Conservation (phyloP, 2,888 invertebrate genomes). For the Alitta virens region DNA sequence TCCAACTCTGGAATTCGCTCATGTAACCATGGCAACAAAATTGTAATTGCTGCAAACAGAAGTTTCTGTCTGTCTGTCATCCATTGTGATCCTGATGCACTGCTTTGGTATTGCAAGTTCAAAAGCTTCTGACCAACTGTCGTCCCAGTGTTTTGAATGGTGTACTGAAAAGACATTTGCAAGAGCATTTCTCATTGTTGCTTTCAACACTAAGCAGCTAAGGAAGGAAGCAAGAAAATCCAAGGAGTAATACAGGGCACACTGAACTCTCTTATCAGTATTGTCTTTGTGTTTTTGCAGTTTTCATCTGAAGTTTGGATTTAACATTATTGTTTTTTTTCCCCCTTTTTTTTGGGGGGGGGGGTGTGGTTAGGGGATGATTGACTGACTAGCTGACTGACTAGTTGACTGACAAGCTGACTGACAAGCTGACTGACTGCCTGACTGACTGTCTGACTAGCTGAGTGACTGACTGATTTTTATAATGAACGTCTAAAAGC, state of each 20-base stretch:
- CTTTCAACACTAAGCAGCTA: neutral
- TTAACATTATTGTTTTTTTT: too few species aligned
- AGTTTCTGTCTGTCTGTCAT: neutral
- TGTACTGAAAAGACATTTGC: neutral
- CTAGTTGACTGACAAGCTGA: too few species aligned
- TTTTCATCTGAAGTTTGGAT: too few species aligned
- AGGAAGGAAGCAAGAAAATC: neutral
- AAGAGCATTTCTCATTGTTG: neutral
- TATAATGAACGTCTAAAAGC: too few species aligned
- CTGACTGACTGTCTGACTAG: too few species aligned
- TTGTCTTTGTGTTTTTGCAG: too few species aligned
- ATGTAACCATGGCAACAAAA: slow-evolving; percentile 1
- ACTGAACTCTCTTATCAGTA: too few species aligned
- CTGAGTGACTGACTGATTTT: too few species aligned
- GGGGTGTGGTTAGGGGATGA: too few species aligned
- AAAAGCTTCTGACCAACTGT: neutral
- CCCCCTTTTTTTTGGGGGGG: too few species aligned
- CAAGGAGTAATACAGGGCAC: neutral
- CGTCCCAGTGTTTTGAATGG: neutral
- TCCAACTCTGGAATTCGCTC: neutral
- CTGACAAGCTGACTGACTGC: too few species aligned
- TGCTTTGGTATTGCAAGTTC: neutral
- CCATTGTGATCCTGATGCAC: neutral
- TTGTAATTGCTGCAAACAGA: neutral
- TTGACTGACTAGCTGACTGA: too few species aligned